phyloP scores from a whole-genome alignment of 2,113 vertebrate species.

The Chrysochloris asiatica region DNA sequence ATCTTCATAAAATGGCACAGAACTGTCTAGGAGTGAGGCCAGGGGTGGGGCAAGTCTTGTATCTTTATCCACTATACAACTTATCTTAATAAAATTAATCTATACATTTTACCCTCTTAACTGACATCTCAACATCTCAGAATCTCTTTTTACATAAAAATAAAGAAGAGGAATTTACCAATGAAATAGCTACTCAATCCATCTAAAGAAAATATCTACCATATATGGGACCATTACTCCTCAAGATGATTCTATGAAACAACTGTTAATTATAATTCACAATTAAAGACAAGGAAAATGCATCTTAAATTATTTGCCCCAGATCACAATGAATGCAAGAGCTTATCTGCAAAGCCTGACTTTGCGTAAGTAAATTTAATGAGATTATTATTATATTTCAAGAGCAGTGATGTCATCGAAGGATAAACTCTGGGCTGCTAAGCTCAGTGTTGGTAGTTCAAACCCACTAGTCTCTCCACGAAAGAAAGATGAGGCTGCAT shows the following conservation, averaged over 20 bases:
- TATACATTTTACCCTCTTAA: background rate
- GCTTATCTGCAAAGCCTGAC: background rate
- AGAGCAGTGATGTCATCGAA: background rate
- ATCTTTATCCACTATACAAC: background rate
- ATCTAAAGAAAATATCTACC: background rate
- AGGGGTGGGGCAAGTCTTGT: background rate
- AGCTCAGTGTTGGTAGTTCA: too few species aligned
- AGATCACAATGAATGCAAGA: background rate
- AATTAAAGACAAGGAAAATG: conserved; percentile 13
- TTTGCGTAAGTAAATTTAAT: background rate
- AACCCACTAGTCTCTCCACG: too few species aligned
- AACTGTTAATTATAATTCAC: background rate
- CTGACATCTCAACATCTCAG: conserved; percentile 49
- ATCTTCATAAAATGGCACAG: conserved; percentile 48
- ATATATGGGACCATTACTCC: background rate
- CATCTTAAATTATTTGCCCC: background rate
- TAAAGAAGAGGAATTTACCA: conserved; percentile 51
- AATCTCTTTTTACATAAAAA: conserved; percentile 64
- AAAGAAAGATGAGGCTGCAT: too few species aligned
- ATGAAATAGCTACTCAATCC: background rate
- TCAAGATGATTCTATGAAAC: background rate
- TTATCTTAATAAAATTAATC: conserved; percentile 14
- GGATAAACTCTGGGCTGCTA: background rate
- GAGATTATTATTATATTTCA: background rate
- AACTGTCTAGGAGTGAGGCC: background rate